Base-by-base conservation (phyloP, 2,797 vertebrate genomes). In the Argya squamiceps region DNA sequence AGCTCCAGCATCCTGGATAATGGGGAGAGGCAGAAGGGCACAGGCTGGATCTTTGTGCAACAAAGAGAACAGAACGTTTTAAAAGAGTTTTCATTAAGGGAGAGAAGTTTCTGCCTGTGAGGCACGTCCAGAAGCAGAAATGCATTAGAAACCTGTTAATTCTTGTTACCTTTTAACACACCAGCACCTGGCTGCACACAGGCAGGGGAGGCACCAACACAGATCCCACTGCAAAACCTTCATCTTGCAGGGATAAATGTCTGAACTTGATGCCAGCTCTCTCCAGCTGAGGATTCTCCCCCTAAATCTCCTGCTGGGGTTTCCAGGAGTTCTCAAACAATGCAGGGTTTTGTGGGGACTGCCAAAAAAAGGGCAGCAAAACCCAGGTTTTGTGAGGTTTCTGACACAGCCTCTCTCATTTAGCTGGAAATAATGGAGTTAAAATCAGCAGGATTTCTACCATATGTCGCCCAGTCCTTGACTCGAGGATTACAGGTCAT, bases 381-480 rank as follows among this genome's bases (percentile, higher is more conserved):
- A 7, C 3, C 34, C 60, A 69, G 65, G 49, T 46, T 37, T 15
- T 10, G 19, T 9, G 1, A 11, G 39, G 41, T 26, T 83, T 55
- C 59, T 60, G 52, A 22, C 44, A 13, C 32, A 47, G 43, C 60
- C 65, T 65, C 59, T 34, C 53, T 59, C 43, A 5, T 39, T 60
- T 18, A 52, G 56, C 82, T 85, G 84, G 71, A 77, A 95, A 74
- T 37, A 80, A 82, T 1, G 9, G 63, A 85, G 56, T 56, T 78
- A 73, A 79, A 55, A 41, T 12, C 71, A 84, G 44, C 37, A 81
- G 70, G 39, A 37, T 86, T 95, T 50, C 69, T 50, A 3, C 93
- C 88, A 16, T 26, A 12, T 50, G 49, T 12, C 69, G 11, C 53
- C 69, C 32, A n/a, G 63, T 10, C 69, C 90, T 81, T 21, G 24